These are phyloP conservation scores for Macropodus opercularis DNA, from an alignment of 2,797 vertebrate genomes.

Conservation along the genomic window DNA sequence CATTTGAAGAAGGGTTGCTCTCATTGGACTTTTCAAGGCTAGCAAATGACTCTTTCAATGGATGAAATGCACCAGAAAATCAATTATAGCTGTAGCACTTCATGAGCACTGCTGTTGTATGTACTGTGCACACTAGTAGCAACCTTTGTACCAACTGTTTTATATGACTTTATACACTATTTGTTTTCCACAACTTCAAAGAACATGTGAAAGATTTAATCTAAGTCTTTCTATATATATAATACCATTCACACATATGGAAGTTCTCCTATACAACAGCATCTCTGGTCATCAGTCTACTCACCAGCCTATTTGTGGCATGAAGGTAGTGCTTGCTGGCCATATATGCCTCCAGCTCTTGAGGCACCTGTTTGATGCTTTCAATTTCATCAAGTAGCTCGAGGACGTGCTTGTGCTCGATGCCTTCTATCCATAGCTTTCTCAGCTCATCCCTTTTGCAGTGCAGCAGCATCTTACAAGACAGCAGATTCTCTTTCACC, in stretches of 20 bases:
- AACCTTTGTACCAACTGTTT: constrained; percentile 11
- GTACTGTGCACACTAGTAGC: constrained; percentile 2
- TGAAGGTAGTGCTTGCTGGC: constrained; percentile 96
- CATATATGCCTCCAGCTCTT: constrained; percentile 93
- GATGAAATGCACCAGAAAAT: constrained; percentile 48
- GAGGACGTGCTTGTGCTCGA: constrained; percentile 97
- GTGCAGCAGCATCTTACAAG: constrained; percentile 97
- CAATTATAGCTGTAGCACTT: constrained; percentile 43
- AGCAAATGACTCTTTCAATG: constrained; percentile 54
- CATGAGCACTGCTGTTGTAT: constrained; percentile 37
- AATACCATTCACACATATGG: not conserved
- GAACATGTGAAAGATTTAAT: not conserved
- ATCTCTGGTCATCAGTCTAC: constrained; percentile 39
- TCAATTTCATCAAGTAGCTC: constrained; percentile 97
- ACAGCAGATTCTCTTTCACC: constrained; percentile 98
- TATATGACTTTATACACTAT: constrained; percentile 24
- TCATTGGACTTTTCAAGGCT: constrained; percentile 51
- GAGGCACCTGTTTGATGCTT: constrained; percentile 97
- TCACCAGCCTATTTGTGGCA: constrained; percentile 97
- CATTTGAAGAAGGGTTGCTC: constrained; percentile 44
- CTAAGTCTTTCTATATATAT: not conserved
- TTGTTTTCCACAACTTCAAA: not conserved
- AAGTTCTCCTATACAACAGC: not conserved
- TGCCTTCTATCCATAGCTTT: constrained; percentile 98
- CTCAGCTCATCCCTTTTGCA: constrained; percentile 97